Evolutionary conservation across 2,113 vertebrate species (phyloP).

Genomic region (Syngnathus scovelli): DNA sequence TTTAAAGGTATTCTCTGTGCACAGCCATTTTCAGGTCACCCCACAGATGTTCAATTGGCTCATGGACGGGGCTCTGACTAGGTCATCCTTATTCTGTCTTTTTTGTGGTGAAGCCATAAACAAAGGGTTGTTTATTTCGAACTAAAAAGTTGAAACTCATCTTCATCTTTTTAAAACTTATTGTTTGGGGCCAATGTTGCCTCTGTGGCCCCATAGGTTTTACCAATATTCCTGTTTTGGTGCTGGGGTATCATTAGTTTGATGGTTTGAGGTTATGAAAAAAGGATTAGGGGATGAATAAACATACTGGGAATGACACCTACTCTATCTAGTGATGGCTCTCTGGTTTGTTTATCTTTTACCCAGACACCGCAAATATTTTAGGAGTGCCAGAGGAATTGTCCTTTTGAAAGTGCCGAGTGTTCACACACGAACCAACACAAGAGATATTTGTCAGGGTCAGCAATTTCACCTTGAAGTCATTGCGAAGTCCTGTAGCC

Average conservation of each 20-base stretch:
- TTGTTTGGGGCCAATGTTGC: neutral
- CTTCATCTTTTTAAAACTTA: neutral
- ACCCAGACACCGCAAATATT: neutral
- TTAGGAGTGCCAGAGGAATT: neutral
- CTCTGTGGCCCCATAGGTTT: neutral
- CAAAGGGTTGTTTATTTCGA: neutral
- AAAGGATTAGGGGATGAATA: neutral
- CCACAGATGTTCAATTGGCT: no score
- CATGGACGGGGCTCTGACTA: neutral
- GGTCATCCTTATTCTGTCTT: neutral
- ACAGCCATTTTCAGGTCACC: neutral
- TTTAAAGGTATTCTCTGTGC: neutral
- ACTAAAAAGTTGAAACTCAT: neutral
- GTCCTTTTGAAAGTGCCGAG: neutral
- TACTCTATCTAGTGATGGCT: neutral
- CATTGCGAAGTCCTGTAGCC: neutral
- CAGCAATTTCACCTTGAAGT: neutral
- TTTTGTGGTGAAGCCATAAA: neutral
- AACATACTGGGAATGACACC: neutral
- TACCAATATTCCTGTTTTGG: neutral
- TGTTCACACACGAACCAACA: neutral
- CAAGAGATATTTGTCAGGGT: neutral
- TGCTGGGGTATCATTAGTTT: neutral
- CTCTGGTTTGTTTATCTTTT: neutral
- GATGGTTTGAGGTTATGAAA: neutral